These are phyloP conservation scores for Promerops cafer DNA, from an alignment of 2,113 vertebrate species.

Conservation along the genomic window DNA sequence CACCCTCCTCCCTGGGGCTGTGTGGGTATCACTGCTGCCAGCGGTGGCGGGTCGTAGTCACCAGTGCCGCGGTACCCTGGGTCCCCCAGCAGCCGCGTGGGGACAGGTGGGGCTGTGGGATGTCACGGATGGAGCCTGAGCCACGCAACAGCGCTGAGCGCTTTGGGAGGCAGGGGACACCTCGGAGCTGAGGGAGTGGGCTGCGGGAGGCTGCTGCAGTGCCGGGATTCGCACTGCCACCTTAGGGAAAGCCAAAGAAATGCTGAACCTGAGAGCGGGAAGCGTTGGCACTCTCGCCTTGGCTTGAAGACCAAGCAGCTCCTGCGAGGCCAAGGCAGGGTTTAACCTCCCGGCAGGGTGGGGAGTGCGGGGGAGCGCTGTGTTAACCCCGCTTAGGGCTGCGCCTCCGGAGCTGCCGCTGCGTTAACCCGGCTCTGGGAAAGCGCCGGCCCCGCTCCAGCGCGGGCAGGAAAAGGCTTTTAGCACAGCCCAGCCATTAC, in stretches of 20 bases:
- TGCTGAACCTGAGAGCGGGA: neutral
- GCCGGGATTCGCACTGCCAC: constrained; percentile 15
- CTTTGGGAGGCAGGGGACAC: neutral
- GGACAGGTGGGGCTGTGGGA: neutral
- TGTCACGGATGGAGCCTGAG: rapidly evolving
- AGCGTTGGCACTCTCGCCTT: neutral
- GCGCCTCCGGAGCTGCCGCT: neutral
- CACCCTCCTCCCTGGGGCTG: neutral
- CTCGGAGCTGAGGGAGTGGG: neutral
- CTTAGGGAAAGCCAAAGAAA: constrained; percentile 35
- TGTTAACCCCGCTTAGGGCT: neutral
- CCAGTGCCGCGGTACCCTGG: rapidly evolving
- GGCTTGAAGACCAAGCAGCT: neutral
- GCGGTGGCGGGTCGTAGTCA: rapidly evolving
- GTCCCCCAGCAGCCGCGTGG: neutral
- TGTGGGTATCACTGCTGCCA: rapidly evolving
- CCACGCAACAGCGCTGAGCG: neutral
- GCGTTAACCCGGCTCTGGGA: constrained; percentile 4
- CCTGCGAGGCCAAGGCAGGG: neutral
- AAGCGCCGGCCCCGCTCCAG: neutral
- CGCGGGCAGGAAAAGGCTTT: neutral
- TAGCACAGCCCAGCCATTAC: neutral
- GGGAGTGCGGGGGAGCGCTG: neutral
- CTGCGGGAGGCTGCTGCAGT: neutral
- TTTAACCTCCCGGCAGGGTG: neutral